phyloP scores from a whole-genome alignment of 2,797 vertebrate genomes.

The Trachops cirrhosus region DNA sequence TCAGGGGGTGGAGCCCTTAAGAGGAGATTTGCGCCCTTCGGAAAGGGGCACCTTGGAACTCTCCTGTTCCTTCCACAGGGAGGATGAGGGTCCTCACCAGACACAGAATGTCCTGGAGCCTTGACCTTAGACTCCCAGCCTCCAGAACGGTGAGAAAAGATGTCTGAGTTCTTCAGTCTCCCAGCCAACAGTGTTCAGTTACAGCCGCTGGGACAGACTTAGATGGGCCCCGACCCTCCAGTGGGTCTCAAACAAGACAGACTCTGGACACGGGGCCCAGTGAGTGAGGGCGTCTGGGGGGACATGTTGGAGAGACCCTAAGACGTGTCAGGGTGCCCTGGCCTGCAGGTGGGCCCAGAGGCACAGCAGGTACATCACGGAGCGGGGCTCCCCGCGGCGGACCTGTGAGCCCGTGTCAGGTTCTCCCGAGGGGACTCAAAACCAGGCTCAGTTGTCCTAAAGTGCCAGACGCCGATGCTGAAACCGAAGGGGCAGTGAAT shows the following conservation, averaged over 20 bases:
- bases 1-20: accelerated
- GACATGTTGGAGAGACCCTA: too few relatives aligned
- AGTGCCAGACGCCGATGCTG: background rate
- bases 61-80: background rate
- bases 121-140: background rate
- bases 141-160: background rate
- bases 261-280: accelerated
- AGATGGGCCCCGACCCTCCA: too few relatives aligned
- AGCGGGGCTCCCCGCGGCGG: accelerated
- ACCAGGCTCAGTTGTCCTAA: background rate
- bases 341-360: background rate
- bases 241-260: background rate
- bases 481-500: accelerated
- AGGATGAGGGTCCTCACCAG: background rate
- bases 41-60: background rate
- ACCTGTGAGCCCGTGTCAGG: accelerated
- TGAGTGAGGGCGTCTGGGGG: background rate
- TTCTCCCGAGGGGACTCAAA: accelerated
- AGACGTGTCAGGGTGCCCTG: accelerated
- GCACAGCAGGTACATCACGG: accelerated
- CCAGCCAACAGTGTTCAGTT: too few relatives aligned
- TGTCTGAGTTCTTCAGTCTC: too few relatives aligned
- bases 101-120: accelerated
- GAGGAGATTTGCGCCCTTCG: background rate
- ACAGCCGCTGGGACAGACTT: background rate